Evolutionary conservation across 2,113 vertebrate genomes (phyloP), one percentile per base, ranked within the genome.

Genomic region (Carassius carassius): DNA sequence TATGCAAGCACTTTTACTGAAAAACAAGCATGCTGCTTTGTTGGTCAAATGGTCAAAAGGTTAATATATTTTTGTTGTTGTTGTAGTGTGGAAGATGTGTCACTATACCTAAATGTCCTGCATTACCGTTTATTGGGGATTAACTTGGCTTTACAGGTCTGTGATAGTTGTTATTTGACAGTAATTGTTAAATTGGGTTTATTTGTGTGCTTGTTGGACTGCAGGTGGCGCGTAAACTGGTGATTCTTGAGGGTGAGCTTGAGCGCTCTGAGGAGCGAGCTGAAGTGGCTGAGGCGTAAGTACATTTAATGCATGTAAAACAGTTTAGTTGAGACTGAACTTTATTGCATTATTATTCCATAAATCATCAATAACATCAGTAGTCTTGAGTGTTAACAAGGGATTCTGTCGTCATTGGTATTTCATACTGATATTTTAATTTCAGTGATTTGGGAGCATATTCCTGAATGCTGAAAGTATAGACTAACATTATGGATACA

Each of bases 181-280:
- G 21, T 44, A 79, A 17, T 12, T 44, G 9, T 58, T 37, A 58
- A 21, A 35, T 8, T n/a, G 51, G 4, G 8, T 81, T 25, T 56
- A 3, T 35, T 51, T 16, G 23, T 76, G 14, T 51, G n/a, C 7
- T 37, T 10, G 9, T 10, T 62, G 86, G 77, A 62, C 37, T 86
- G 56, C 93, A 99, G 98, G 98, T 99, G 0, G 98, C 98, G n/a
- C 96, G 97, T 78, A 99, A 99, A 90, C 95, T 99, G 87, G 97
- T 99, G 1, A 96, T 99, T 87, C 96, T 99, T 84, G 98, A 99
- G 92, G 96, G 97, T 9, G 98, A 99, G 83, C 94, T 99, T 92
- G 98, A 99, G 87, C 97, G 98, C 85, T 98, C 98, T 0, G 98
- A 99, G 91, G 98, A 99, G 91, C 95, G 98, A 29, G 98, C 98